Percentiles rank a stretch among this genome's conserved stretches.
phyloP scores from a whole-genome alignment of 1,140 invertebrate species.

The Batillaria attramentaria region DNA sequence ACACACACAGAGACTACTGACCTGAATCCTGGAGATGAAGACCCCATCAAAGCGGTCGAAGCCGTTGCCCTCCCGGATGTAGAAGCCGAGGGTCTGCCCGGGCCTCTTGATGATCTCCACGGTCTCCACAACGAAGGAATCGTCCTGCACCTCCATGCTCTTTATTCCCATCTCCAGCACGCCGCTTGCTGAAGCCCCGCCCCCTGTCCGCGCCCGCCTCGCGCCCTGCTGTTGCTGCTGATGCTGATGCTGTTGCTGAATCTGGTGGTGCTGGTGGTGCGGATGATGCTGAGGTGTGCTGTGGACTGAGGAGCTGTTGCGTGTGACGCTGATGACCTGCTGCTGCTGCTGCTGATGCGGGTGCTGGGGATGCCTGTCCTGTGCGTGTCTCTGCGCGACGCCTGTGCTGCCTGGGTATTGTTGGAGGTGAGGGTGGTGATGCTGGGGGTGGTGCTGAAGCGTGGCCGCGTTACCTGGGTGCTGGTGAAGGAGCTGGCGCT shows the following conservation, averaged over 20 bases:
- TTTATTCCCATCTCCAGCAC: constrained; percentile 71
- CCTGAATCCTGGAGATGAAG: constrained; percentile 98
- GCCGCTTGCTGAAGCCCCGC: constrained; percentile 8
- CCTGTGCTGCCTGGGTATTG: neutral
- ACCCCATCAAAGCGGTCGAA: constrained; percentile 94
- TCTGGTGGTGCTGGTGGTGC: constrained; percentile 14
- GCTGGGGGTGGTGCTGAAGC: neutral
- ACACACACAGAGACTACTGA: too few species aligned
- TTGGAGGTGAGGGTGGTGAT: neutral
- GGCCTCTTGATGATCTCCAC: constrained; percentile 99
- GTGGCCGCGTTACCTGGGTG: neutral
- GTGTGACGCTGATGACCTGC: too few species aligned
- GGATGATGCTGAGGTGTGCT: neutral
- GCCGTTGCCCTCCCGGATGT: constrained; percentile 97
- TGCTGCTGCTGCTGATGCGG: too few species aligned
- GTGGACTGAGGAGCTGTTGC: too few species aligned
- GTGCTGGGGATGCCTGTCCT: neutral
- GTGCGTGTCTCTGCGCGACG: neutral
- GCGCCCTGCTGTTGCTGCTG: constrained; percentile 16
- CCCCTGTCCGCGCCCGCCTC: constrained; percentile 1
- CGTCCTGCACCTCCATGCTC: constrained; percentile 67
- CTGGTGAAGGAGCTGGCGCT: neutral
- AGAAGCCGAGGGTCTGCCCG: constrained; percentile 97
- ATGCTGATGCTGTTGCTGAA: constrained; percentile 18
- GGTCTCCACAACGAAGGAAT: constrained; percentile 82